Base-by-base conservation (phyloP, 30 jellyfish, hydroid and myxozoan genomes). In the Cassiopea andromeda region DNA sequence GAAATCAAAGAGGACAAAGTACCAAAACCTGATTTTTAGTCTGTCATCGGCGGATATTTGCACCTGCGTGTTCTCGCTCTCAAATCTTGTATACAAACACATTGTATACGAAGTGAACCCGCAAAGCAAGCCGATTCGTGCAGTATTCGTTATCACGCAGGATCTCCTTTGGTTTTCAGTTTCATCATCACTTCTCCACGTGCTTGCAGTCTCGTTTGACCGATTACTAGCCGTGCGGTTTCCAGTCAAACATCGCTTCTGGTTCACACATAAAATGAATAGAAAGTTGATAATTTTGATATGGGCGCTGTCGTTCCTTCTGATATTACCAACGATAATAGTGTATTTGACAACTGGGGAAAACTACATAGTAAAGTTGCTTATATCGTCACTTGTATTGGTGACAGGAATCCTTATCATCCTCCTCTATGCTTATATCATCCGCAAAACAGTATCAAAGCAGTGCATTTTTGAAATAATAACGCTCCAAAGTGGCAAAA, bases 241-340 rank as follows among this genome's bases (percentile, higher is more conserved):
- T 60, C 96, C 96, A 57, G 45, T 89, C n/a, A 89, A 89, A 60
- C 92, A 89, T 78, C 96, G 96, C n/a, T 48, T 70, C 73, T 80
- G 91, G 91, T 80, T 71, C 89, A 89, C 96, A 14, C 50, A 45
- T 5, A 64, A 47, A 78, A 89, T 69, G 58, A 89, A 80, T 73
- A 75, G 44, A n/a, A 38, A 15, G 49, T 19, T 89, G 49, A 81
- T 89, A 69, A 61, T 72, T 1, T 69, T 80, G 3, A 69, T 81
- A 15, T 89, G 96, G 96, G 27, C 48, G 61, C 46, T 87, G 47
- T 81, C 96, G 6, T 74, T 80, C 70, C 69, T 82, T 38, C 83
- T 89, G 59, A 38, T 80, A 16, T 44, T 81, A 13, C 92, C 91
- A 1, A 12, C 92, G 13, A 43, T 89, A 10, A 64, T 77, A 17